phyloP scores from a whole-genome alignment of 2,113 vertebrate genomes.

The Elanoides forficatus region DNA sequence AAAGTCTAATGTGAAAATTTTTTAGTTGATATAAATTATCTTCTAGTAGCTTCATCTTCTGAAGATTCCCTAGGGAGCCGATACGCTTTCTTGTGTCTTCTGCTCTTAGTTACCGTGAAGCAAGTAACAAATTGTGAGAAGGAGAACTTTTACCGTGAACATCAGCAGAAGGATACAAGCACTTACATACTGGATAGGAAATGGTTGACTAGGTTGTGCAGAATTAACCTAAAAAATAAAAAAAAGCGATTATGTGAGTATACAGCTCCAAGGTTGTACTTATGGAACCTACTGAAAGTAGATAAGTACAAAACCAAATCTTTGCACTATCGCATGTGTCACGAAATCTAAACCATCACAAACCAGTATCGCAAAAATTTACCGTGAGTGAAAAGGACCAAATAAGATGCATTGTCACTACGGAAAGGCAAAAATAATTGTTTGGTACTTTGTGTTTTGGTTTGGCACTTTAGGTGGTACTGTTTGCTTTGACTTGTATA shows the following conservation, averaged over 20 bases:
- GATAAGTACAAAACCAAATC: background rate
- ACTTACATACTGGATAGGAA: background rate
- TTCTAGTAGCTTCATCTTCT: background rate
- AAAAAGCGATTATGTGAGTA: background rate
- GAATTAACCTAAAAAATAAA: background rate
- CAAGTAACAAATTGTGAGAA: background rate
- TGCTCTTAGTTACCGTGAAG: background rate
- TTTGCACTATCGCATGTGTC: background rate
- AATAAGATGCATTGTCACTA: background rate
- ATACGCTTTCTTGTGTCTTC: background rate
- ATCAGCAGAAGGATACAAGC: background rate
- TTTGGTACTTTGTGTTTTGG: background rate
- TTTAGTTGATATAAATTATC: background rate
- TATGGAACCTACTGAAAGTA: background rate
- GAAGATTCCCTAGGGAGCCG: background rate
- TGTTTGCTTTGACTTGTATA: background rate
- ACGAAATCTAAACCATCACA: background rate
- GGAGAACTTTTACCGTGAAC: background rate
- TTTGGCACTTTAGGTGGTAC: background rate
- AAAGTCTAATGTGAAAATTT: background rate
- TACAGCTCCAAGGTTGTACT: background rate
- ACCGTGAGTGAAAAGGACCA: accelerated
- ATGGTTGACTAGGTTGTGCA: background rate
- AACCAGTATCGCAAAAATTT: background rate
- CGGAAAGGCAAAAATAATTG: background rate